These are phyloP conservation scores for Limnodromus scolopaceus DNA, from an alignment of 2,797 vertebrate genomes.

Conservation along the genomic window DNA sequence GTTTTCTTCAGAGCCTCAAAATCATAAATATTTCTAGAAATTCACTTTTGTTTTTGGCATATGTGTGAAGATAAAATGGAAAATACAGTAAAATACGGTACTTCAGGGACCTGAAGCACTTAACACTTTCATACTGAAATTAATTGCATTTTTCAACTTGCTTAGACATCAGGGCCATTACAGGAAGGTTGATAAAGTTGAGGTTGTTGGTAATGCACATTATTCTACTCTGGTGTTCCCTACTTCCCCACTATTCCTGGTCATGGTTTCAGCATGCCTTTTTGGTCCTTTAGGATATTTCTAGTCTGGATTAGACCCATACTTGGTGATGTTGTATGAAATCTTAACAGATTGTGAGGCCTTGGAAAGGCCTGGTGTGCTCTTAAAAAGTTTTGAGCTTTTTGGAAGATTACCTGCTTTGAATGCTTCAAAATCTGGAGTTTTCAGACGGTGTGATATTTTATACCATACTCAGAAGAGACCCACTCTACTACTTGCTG, in stretches of 20 bases:
- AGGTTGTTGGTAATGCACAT: accelerated
- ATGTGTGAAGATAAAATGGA: neutral
- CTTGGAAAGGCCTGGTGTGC: neutral
- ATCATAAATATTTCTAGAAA: neutral
- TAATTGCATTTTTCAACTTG: neutral
- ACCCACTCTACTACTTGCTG: neutral
- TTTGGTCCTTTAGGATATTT: neutral
- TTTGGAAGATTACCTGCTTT: neutral
- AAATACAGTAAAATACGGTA: neutral
- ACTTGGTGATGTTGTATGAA: neutral
- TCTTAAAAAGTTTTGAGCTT: neutral
- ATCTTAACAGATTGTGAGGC: neutral
- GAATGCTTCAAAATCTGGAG: neutral
- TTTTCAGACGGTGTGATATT: neutral
- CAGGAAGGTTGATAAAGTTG: neutral
- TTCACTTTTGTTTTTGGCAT: neutral
- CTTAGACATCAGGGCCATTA: neutral
- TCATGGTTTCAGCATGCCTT: neutral
- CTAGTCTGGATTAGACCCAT: neutral
- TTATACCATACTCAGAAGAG: neutral
- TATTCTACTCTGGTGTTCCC: neutral
- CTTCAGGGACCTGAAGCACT: neutral
- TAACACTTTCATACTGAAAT: neutral
- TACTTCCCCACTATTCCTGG: neutral
- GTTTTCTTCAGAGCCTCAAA: neutral